Evolutionary conservation across 2,113 vertebrate species (phyloP), one percentile per base, ranked within the genome.

Genomic region (Menura novaehollandiae): DNA sequence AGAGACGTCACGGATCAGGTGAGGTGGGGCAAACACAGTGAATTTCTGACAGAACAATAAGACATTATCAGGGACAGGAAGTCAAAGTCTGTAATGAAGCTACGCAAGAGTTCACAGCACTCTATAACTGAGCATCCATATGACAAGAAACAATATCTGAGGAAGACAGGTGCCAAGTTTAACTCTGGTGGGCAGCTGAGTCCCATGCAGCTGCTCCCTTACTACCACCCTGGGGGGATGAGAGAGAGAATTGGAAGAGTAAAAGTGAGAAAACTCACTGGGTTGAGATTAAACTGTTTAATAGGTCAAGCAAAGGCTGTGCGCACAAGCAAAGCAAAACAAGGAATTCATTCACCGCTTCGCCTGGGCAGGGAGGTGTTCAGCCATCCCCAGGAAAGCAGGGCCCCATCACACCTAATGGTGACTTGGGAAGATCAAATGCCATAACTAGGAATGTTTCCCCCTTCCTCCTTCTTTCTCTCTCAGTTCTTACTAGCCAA

Each of bases 321-420:
- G 30, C 53, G 60, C 46, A 41, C 7, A 60, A 75, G 44, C 15
- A 67, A 75, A 82, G 14, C 19, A 26, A 82, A 67, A 39, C 11
- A 52, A 53, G 24, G 39, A 60, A n/a, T 82, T 60, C 3, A 46
- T n/a, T 46, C 24, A 15, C 7, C 5, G 15, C 24, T 39, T 46
- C 24, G n/a, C 24, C 46, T 21, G 23, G 47, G 59, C 32, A 39
- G 46, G 33, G 19, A 53, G 28, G 11, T 67, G 37, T 59, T 59
- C 37, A 60, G 53, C 24, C 30, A n/a, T 9, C 2, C 2, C 37
- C 24, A 71, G 85, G 55, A 74, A 73, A 74, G n/a, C 51, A 52
- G 21, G 46, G 18, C 11, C n/a, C 7, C 39, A 8, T 73, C 49
- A 55, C 0, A 0, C 0, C 0, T 44, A 33, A 24, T 0, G 1